Conservation (phyloP, 2,888 invertebrate genomes). For the Erebia aethiops region DNA sequence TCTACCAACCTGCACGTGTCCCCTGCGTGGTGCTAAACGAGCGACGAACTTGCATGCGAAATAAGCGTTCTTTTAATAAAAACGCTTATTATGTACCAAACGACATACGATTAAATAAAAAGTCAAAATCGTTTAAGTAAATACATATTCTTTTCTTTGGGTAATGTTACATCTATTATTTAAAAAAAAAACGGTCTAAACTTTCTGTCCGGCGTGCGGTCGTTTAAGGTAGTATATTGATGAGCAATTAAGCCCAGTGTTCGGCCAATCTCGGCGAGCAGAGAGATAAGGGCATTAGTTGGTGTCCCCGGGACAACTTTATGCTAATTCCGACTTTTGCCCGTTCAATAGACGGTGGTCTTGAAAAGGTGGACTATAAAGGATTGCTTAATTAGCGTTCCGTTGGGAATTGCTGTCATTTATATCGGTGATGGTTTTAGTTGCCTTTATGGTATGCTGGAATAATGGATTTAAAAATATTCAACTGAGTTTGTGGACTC, state of each 20-base stretch:
- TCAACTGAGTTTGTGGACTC: too few species aligned
- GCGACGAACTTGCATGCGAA: too few species aligned
- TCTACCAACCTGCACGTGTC: too few species aligned
- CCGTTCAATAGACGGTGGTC: conserved; percentile 43
- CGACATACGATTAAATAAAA: too few species aligned
- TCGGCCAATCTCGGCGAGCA: conserved; percentile 67
- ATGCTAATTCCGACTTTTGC: conserved; percentile 62
- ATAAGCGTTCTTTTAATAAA: too few species aligned
- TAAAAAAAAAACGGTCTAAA: not conserved
- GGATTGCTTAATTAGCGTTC: conserved; percentile 39
- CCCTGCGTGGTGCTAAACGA: too few species aligned
- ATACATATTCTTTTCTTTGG: too few species aligned
- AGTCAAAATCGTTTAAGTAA: too few species aligned
- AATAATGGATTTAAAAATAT: too few species aligned
- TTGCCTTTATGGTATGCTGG: not conserved
- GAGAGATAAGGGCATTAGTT: conserved; percentile 73
- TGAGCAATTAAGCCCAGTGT: conserved; percentile 79
- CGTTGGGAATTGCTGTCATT: conserved; percentile 29
- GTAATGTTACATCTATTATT: too few species aligned
- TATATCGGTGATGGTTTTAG: conserved; percentile 11
- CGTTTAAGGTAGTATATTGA: conserved; percentile 67
- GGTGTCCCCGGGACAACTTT: conserved; percentile 63
- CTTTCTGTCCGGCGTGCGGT: conserved; percentile 33
- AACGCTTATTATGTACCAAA: too few species aligned
- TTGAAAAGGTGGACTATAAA: conserved; percentile 29